Evolutionary conservation across 2,113 vertebrate species (phyloP).

Genomic region (Microtus richardsoni): DNA sequence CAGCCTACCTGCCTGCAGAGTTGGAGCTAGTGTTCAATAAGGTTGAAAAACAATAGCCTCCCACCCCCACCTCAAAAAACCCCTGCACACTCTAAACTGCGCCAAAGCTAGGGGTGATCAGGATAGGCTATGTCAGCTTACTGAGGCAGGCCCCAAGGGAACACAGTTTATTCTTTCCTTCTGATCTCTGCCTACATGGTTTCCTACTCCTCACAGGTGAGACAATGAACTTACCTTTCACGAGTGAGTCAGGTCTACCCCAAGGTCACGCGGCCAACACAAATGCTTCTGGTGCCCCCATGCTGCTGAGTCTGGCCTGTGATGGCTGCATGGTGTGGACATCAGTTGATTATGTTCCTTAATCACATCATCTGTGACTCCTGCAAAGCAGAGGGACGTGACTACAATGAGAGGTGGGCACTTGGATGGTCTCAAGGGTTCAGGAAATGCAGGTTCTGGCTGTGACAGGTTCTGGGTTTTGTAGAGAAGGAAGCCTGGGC

Average conservation of each 20-base stretch:
- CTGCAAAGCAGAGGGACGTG: rapidly evolving
- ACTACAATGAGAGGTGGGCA: rapidly evolving
- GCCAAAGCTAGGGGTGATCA: background rate
- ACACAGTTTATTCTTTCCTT: rapidly evolving
- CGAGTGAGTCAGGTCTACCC: background rate
- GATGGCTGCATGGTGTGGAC: background rate
- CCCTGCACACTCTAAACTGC: no score
- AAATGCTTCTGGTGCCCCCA: rapidly evolving
- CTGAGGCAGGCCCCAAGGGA: background rate
- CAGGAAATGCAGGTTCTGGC: rapidly evolving
- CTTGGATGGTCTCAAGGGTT: background rate
- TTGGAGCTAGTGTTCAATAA: background rate
- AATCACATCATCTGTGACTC: background rate
- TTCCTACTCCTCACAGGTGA: no score
- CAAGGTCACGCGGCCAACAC: background rate
- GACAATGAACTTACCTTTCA: background rate
- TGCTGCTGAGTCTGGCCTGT: background rate
- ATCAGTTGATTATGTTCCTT: rapidly evolving
- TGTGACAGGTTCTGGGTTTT: no score
- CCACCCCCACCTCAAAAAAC: no score
- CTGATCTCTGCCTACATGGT: background rate
- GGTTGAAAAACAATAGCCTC: background rate
- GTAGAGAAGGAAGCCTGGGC: rapidly evolving
- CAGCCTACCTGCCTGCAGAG: background rate
- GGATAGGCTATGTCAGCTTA: background rate